phyloP scores from a whole-genome alignment of 2,797 vertebrate genomes.

The Hozukius guyotensis region DNA sequence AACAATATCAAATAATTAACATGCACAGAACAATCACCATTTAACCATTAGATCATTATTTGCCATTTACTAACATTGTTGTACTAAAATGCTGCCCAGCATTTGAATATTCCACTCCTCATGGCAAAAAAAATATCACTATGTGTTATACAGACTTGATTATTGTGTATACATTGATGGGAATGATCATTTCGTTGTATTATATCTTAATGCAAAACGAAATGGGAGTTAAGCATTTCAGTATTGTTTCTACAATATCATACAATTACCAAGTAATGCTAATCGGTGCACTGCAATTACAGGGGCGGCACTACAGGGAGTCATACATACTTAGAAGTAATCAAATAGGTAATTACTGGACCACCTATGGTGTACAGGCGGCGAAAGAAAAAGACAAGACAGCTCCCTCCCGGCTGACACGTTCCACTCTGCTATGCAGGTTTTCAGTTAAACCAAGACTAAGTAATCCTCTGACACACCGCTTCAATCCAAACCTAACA shows the following conservation, averaged over 20 bases:
- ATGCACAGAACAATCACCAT: conserved; percentile 40
- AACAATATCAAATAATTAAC: conserved; percentile 37
- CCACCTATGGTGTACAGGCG: conserved; percentile 14
- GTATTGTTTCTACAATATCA: conserved; percentile 48
- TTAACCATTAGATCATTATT: conserved; percentile 55
- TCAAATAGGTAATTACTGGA: conserved; percentile 57
- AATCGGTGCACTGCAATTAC: conserved; percentile 56
- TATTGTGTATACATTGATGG: conserved; percentile 27
- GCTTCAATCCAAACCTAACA: conserved; percentile 39
- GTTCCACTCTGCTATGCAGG: conserved; percentile 9
- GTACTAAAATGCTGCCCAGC: not conserved
- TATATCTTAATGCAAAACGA: conserved; percentile 34
- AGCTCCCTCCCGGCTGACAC: conserved; percentile 6
- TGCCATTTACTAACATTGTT: conserved; percentile 63
- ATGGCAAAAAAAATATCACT: conserved; percentile 22
- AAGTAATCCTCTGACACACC: conserved; percentile 24
- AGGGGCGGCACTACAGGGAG: conserved; percentile 51
- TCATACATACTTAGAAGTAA: conserved; percentile 40
- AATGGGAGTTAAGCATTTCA: conserved; percentile 34
- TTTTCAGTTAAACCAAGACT: conserved; percentile 26
- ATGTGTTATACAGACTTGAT: conserved; percentile 17
- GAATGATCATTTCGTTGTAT: conserved; percentile 26
- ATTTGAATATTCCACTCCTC: conserved; percentile 3
- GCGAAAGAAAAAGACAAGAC: conserved; percentile 20
- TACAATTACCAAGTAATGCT: conserved; percentile 56